Percentiles rank a stretch among this genome's conserved stretches.
These are phyloP conservation scores for Plecturocebus donacophilus DNA, from an alignment of 2,113 vertebrate genomes.

Conservation along the genomic window DNA sequence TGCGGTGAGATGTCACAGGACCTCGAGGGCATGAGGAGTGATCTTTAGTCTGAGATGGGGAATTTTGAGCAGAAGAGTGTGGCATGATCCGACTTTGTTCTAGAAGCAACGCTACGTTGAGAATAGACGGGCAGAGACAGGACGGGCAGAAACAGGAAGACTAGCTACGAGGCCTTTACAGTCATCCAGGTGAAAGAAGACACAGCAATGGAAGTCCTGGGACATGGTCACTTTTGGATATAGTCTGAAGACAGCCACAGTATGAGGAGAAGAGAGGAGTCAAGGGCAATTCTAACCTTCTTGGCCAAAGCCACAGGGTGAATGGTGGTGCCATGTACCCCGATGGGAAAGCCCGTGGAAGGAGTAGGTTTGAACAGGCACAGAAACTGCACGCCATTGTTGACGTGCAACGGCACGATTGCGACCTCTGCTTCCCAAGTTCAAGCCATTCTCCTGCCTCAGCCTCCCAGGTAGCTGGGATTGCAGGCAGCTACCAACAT, in stretches of 20 bases:
- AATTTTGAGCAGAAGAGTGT: neutral
- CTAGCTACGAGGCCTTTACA: neutral
- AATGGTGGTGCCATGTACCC: neutral
- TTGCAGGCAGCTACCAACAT: too few relatives aligned
- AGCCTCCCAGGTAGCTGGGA: too few relatives aligned
- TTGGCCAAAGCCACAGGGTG: neutral
- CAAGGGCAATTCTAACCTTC: neutral
- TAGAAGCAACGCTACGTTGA: neutral
- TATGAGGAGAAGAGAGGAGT: neutral
- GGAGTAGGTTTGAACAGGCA: neutral
- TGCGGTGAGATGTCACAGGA: neutral
- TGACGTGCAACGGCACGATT: too few relatives aligned
- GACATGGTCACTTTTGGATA: neutral
- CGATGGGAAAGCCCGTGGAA: neutral
- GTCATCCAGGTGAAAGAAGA: neutral
- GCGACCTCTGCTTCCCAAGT: too few relatives aligned
- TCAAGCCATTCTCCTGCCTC: too few relatives aligned
- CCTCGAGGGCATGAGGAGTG: neutral
- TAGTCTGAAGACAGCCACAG: neutral
- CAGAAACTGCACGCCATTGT: neutral
- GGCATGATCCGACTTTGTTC: neutral
- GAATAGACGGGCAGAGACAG: neutral
- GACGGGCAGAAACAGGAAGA: neutral
- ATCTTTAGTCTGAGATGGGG: neutral
- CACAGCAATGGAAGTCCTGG: neutral